Percentiles rank a stretch among this genome's conserved stretches.
Evolutionary conservation across 2,113 vertebrate species (phyloP).

Genomic region (Macroglossus sobrinus): DNA sequence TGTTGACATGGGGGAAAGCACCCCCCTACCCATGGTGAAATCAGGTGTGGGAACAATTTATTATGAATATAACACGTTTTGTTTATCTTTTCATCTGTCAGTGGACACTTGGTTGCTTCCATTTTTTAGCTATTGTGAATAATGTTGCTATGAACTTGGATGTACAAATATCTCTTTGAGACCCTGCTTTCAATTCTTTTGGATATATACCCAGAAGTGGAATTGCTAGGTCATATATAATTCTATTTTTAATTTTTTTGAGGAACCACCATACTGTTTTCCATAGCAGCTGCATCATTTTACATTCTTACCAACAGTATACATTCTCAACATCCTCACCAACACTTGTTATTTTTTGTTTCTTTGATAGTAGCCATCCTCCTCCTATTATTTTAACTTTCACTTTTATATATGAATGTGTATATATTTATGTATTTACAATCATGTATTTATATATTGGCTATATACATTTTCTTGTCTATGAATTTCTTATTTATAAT

Average conservation of each 20-base stretch:
- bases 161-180: background rate
- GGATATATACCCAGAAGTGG: no score
- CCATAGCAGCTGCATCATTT: no score
- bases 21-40: background rate
- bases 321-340: background rate
- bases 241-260: background rate
- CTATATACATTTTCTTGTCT: conserved; percentile 17
- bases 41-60: background rate
- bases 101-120: background rate
- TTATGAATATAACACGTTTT: background rate
- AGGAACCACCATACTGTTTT: background rate
- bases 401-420: background rate
- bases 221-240: background rate
- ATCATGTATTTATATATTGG: background rate
- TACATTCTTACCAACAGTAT: background rate
- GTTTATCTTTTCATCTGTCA: background rate
- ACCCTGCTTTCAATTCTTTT: background rate
- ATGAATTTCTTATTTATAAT: background rate
- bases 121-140: background rate
- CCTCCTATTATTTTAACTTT: conserved; percentile 10
- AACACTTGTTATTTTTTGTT: background rate
- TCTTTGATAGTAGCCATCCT: background rate
- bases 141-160: background rate
- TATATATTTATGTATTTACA: background rate
- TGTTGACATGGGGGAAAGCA: background rate